A percentile compares a stretch with the other conserved stretches of the same genome.
Evolutionary conservation across 2,113 vertebrate genomes (phyloP).

Genomic region (Catharus fuscescens): DNA sequence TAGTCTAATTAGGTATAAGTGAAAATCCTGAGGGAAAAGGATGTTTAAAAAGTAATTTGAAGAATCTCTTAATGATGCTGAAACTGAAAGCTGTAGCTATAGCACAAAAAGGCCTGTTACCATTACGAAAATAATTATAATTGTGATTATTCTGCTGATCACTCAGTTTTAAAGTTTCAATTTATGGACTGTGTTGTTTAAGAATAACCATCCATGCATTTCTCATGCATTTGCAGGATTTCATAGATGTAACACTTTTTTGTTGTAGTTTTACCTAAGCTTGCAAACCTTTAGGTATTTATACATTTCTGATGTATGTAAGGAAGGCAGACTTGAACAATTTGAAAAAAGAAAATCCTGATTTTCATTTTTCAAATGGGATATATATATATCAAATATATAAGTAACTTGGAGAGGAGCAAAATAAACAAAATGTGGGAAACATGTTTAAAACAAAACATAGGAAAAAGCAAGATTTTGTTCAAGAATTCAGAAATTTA

Average conservation of each 20-base stretch:
- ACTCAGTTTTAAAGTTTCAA: not conserved
- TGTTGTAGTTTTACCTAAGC: not conserved
- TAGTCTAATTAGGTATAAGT: slow-evolving; percentile 84
- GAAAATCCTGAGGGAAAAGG: slow-evolving; percentile 79
- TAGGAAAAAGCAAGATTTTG: not conserved
- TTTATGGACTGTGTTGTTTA: slow-evolving; percentile 7
- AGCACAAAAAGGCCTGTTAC: slow-evolving; percentile 39
- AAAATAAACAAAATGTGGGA: not conserved
- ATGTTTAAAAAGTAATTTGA: slow-evolving; percentile 82
- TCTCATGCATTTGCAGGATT: not conserved
- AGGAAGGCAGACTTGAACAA: not conserved
- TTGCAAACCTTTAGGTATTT: not conserved
- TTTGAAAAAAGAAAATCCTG: not conserved
- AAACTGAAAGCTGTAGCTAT: slow-evolving; percentile 62
- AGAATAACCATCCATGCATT: slow-evolving; percentile 2
- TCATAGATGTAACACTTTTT: not conserved
- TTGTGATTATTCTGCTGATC: not conserved
- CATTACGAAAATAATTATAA: slow-evolving; percentile 24
- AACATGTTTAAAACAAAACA: not conserved
- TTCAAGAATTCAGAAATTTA: not conserved
- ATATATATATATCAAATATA: not conserved
- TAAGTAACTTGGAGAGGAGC: not conserved
- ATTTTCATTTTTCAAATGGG: not conserved
- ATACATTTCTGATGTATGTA: not conserved
- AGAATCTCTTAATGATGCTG: slow-evolving; percentile 80